Conservation (phyloP, 2,113 vertebrate genomes). For the Burhinus bistriatus region DNA sequence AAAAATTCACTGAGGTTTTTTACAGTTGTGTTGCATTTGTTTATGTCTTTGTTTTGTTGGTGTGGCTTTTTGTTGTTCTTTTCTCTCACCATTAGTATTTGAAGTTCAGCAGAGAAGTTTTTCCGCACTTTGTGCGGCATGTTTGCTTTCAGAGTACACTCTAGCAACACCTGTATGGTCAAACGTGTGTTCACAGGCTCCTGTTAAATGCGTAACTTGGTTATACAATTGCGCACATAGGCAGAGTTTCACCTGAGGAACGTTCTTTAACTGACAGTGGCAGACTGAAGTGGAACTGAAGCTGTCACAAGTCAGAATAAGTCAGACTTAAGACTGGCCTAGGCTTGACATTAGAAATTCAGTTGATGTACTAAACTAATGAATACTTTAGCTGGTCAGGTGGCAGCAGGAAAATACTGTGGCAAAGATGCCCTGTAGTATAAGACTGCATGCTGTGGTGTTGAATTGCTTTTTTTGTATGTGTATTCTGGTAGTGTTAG, state of each 20-base stretch:
- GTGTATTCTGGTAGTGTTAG: background rate
- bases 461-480: background rate
- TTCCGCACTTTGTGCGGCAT: background rate
- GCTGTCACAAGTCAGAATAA: background rate
- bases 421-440: background rate
- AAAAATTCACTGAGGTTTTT: background rate
- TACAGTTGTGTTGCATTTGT: background rate
- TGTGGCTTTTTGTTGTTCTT: too few relatives aligned
- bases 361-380: background rate
- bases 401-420: background rate
- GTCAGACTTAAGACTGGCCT: background rate
- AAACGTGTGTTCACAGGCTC: background rate
- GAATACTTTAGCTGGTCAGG: background rate
- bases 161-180: background rate
- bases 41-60: background rate
- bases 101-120: background rate
- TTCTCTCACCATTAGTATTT: background rate
- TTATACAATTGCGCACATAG: background rate
- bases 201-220: background rate
- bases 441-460: rapidly evolving
- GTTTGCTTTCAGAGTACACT: background rate
- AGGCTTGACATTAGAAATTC: background rate
- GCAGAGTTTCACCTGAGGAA: background rate
- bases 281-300: background rate
- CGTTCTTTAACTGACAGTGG: background rate